Percentiles rank a stretch among this genome's conserved stretches.
These are phyloP conservation scores for Polietes domitor DNA, from an alignment of 2,888 invertebrate genomes.

Conservation along the genomic window DNA sequence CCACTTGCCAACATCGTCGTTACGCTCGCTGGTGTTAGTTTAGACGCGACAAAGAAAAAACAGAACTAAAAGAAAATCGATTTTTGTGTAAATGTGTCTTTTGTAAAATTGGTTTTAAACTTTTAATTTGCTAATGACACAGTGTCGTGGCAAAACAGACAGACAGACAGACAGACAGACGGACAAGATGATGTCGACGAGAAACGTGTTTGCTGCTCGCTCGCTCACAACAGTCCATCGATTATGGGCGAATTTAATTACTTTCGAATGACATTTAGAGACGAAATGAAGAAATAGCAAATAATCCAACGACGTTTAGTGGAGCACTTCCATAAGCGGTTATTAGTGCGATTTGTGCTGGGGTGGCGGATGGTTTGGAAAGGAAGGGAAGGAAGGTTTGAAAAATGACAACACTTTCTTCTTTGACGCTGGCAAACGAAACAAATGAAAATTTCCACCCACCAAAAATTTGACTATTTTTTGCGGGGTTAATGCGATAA, in stretches of 20 bases:
- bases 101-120: not conserved
- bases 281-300: too few species aligned
- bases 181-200: not conserved
- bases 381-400: not conserved
- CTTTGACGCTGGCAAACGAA: not conserved
- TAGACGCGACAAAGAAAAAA: too few species aligned
- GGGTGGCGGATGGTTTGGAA: not conserved
- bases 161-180: too few species aligned
- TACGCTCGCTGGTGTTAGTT: too few species aligned
- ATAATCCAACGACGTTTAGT: too few species aligned
- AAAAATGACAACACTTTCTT: not conserved
- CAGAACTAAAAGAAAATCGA: slow-evolving; percentile 4
- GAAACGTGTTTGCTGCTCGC: not conserved
- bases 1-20: too few species aligned
- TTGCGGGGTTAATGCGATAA: slow-evolving; percentile 1
- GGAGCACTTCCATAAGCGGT: too few species aligned
- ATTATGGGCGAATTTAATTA: not conserved
- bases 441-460: not conserved
- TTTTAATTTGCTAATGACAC: slow-evolving; percentile 3
- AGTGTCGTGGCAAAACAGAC: not conserved
- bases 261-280: not conserved
- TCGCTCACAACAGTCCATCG: not conserved
- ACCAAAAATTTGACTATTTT: not conserved
- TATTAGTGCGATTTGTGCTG: too few species aligned
- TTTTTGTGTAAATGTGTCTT: not conserved